Evolutionary conservation across 2,113 vertebrate species (phyloP).

Genomic region (Apus apus): DNA sequence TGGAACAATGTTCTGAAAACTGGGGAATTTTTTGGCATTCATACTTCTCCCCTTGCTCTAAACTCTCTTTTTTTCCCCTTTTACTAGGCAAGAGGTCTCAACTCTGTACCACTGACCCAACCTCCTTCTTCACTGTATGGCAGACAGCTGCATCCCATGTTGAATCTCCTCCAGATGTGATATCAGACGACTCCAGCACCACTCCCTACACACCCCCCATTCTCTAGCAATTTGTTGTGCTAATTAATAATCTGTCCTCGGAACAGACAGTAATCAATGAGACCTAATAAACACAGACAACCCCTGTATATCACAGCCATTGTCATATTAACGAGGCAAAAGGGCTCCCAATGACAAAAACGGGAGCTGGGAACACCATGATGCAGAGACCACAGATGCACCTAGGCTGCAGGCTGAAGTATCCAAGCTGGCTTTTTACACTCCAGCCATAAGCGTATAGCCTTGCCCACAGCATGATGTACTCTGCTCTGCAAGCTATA

Average conservation of each 20-base stretch:
- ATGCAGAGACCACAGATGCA: not conserved
- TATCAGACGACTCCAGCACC: not conserved
- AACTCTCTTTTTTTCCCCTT: not conserved
- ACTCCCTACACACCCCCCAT: not conserved
- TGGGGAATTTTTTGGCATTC: not conserved
- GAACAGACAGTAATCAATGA: conserved; percentile 14
- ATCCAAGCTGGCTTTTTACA: not conserved
- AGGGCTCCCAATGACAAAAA: not conserved
- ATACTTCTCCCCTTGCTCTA: not conserved
- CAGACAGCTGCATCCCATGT: not conserved
- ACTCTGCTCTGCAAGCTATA: not conserved
- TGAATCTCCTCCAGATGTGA: conserved; percentile 5
- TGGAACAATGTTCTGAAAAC: not conserved
- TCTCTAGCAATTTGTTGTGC: not conserved
- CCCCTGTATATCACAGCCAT: not conserved
- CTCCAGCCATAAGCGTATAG: not conserved
- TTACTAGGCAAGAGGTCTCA: not conserved
- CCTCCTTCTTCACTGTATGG: not conserved
- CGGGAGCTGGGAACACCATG: fast-evolving
- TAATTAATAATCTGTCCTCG: conserved; percentile 21
- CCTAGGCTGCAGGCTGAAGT: not conserved
- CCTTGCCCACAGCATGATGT: not conserved
- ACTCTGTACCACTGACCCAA: fast-evolving
- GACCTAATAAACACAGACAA: not conserved
- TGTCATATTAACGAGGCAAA: not conserved